Conservation (phyloP, 2,797 vertebrate genomes). For the Paedocypris micromegethes region DNA sequence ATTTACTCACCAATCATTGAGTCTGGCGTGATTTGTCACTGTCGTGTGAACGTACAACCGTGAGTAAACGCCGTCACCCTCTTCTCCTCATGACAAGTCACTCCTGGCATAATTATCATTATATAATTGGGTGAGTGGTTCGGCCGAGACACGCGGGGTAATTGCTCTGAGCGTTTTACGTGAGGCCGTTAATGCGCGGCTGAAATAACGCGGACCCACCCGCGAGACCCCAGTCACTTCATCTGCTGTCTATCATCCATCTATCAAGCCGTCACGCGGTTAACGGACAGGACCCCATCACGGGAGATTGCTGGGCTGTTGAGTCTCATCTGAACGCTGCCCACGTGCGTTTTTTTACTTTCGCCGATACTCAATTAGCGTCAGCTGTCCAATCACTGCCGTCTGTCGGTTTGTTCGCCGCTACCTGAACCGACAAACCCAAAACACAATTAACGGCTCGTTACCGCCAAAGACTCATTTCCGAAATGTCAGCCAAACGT, state of each 20-base stretch:
- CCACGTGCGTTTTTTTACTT: slow-evolving; percentile 39
- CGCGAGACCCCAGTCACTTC: slow-evolving; percentile 15
- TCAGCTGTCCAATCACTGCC: slow-evolving; percentile 36
- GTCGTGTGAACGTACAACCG: not conserved
- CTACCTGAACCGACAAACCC: no score
- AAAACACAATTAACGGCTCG: no score
- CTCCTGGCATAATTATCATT: slow-evolving; percentile 35
- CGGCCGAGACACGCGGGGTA: slow-evolving; percentile 4
- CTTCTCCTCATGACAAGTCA: not conserved
- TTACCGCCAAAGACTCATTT: no score
- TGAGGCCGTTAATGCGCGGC: slow-evolving; percentile 7
- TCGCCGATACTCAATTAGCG: slow-evolving; percentile 46
- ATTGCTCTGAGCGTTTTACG: slow-evolving; percentile 21
- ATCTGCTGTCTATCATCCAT: not conserved
- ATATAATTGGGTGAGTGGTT: slow-evolving; percentile 18
- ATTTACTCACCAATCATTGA: no score
- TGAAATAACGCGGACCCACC: slow-evolving; percentile 29
- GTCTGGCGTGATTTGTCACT: no score
- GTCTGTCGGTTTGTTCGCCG: no score
- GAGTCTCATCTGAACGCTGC: slow-evolving; percentile 32
- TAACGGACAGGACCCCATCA: slow-evolving; percentile 15
- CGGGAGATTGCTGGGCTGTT: slow-evolving; percentile 7
- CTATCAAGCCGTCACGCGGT: not conserved
- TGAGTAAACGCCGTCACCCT: not conserved
- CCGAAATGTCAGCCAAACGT: no score